Base-by-base conservation (phyloP, 1,140 invertebrate species). In the Conus ventricosus region DNA sequence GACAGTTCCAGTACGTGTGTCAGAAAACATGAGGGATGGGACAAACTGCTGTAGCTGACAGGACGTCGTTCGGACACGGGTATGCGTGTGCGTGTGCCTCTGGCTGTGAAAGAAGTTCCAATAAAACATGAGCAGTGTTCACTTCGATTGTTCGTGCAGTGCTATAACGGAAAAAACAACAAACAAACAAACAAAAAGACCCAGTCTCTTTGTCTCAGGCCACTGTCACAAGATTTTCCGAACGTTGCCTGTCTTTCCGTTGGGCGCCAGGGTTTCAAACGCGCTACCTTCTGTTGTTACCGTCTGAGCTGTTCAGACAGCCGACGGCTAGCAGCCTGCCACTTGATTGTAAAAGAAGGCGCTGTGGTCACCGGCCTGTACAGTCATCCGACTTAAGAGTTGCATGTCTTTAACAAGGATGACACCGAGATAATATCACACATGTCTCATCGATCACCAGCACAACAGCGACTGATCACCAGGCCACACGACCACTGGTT, bases 401-500 rank as follows among this genome's bases (percentile, higher is more conserved):
- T 71, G 67, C 67, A 71, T 71, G 60, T n/a, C 17, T 20, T 20
- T 4, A 20, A 71, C 23, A 20, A 71, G 20, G 17, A 20, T 71
- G 67, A n/a, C 67, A 71, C 67, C 20, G 67, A 71, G 67, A 71
- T 71, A 11, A 71, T n/a, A 71, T 71, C 67, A 71, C 67, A 71
- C 15, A 20, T 71, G 15, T 71, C 67, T 7, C 11, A 71, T 6
- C 20, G 20, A 71, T 71, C 67, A 71, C 20, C 20, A 6, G 67
- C 20, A 13, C 67, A 71, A 20, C 67, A 17, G 67, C 67, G 8
- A 8, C 57, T 60, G 57, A 60, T 60, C 15, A 60, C 57, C 15
- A 15, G 57, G 0, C 57, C 57, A 60, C 8, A 60, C 15, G 57
- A 60, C 15, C 57, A 60, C 57, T 60, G 57, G 57, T 4, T 60